Conservation (phyloP, 2,888 invertebrate genomes). For the Cordilura impudica region DNA sequence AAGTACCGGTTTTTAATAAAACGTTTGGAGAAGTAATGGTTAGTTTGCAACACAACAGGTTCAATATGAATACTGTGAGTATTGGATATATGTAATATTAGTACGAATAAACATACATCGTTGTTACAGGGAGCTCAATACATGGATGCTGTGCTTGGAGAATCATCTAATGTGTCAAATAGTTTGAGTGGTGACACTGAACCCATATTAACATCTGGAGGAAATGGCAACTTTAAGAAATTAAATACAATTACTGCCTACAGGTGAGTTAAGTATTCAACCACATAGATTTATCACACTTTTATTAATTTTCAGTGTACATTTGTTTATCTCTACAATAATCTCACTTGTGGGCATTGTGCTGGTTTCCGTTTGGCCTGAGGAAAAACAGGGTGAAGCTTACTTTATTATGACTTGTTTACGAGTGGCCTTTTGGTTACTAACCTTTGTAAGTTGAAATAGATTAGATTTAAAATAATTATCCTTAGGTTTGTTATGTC, state of each 20-base stretch:
- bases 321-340: slow-evolving; percentile 73
- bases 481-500: no score
- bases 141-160: slow-evolving; percentile 64
- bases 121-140: slow-evolving; percentile 68
- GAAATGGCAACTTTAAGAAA: slow-evolving; percentile 70
- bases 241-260: slow-evolving; percentile 75
- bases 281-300: no score
- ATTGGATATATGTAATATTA: background rate
- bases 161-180: slow-evolving; percentile 50
- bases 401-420: slow-evolving; percentile 81
- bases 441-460: slow-evolving; percentile 79
- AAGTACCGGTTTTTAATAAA: slow-evolving; percentile 2
- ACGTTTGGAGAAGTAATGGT: slow-evolving; percentile 46
- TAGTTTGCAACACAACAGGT: slow-evolving; percentile 62
- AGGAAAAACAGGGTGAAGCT: slow-evolving; percentile 79
- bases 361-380: slow-evolving; percentile 70
- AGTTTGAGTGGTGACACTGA: slow-evolving; percentile 69
- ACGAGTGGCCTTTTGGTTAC: slow-evolving; percentile 80
- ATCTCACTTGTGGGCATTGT: slow-evolving; percentile 75
- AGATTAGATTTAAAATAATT: no score
- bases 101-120: background rate
- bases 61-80: slow-evolving; percentile 68
- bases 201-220: slow-evolving; percentile 73
- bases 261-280: slow-evolving; percentile 68
- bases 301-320: slow-evolving; percentile 68